A percentile compares a stretch with the other conserved stretches of the same genome.
Conservation (phyloP, 1,140 invertebrate genomes). For the Penaeus chinensis region DNA sequence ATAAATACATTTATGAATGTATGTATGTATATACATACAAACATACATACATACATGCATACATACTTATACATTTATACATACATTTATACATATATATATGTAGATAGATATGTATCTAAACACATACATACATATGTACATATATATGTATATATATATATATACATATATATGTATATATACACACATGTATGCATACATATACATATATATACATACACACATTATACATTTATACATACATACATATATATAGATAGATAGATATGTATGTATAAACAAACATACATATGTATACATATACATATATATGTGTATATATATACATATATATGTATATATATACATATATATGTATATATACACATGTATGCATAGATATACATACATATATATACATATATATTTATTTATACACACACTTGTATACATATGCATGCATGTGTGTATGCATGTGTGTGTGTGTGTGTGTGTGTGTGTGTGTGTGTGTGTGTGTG, state of each 20-base stretch:
- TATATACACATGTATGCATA: no score
- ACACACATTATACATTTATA: neutral
- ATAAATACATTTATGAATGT: neutral
- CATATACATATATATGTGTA: neutral
- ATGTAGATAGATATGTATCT: neutral
- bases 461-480: neutral
- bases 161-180: neutral
- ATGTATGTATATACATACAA: neutral
- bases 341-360: no score
- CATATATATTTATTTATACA: neutral
- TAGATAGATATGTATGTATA: no score
- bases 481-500: neutral
- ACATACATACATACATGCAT: neutral
- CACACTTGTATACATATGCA: no score
- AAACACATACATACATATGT: neutral
- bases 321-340: neutral
- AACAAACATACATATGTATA: no score
- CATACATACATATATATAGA: neutral
- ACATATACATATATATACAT: conserved; percentile 18
- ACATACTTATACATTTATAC: neutral
- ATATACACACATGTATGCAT: neutral
- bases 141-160: no score
- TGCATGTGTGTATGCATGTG: no score
- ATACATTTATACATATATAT: neutral
- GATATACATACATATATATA: neutral